A percentile compares a stretch with the other conserved stretches of the same genome.
These are phyloP conservation scores for Eupithecia dodoneata DNA, from an alignment of 2,888 invertebrate species.

Conservation along the genomic window DNA sequence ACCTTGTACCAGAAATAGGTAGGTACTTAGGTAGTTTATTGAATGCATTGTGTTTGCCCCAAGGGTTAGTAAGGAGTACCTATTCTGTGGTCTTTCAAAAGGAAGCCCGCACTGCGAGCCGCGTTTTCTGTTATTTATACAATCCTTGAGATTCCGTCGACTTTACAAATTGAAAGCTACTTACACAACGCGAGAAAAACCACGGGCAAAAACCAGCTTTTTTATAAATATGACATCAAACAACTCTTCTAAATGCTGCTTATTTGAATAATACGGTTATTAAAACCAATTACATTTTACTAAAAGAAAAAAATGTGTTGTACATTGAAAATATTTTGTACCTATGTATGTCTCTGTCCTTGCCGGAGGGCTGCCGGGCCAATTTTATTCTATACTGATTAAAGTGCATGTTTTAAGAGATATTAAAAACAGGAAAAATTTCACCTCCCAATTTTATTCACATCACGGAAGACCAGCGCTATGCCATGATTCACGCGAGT, in stretches of 20 bases:
- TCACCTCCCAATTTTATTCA: neutral
- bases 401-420: too few species aligned
- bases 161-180: neutral
- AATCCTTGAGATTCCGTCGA: neutral
- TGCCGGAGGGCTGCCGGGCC: too few species aligned
- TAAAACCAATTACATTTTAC: too few species aligned
- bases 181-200: neutral
- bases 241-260: too few species aligned
- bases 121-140: neutral
- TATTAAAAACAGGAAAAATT: neutral
- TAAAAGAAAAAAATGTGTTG: too few species aligned
- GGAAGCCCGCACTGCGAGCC: neutral
- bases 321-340: neutral
- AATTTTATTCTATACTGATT: too few species aligned
- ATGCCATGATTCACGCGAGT: too few species aligned
- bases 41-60: conserved; percentile 6
- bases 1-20: neutral
- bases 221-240: too few species aligned
- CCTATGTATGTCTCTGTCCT: too few species aligned
- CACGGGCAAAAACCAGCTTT: too few species aligned
- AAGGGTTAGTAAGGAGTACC: neutral
- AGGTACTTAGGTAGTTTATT: conserved; percentile 6
- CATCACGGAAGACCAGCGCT: too few species aligned
- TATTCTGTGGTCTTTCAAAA: neutral
- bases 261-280: too few species aligned